Conservation (phyloP, 2,888 invertebrate species). For the Stegana nigrithorax region DNA sequence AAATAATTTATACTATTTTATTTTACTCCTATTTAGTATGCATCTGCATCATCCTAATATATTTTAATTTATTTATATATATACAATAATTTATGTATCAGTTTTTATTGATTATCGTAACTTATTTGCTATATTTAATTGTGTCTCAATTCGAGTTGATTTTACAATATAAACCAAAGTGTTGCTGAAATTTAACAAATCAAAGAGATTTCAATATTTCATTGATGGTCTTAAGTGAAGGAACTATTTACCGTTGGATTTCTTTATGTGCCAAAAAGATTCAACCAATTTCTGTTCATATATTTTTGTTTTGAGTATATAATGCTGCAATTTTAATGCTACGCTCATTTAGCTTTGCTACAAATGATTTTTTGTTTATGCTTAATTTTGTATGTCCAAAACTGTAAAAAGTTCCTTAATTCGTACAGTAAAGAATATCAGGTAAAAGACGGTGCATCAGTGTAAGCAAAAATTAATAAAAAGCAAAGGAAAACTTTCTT, state of each 20-base stretch:
- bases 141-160: no score
- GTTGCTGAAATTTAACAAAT: slow-evolving; percentile 40
- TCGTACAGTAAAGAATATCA: background rate
- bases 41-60: no score
- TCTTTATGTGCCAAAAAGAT: slow-evolving; percentile 56
- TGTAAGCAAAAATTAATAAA: background rate
- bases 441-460: background rate
- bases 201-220: slow-evolving; percentile 25
- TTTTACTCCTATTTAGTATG: no score
- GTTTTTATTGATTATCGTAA: slow-evolving; percentile 19
- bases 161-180: slow-evolving; percentile 40
- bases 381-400: slow-evolving; percentile 54
- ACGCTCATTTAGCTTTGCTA: slow-evolving; percentile 15
- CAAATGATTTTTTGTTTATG: slow-evolving; percentile 20
- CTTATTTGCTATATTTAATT: no score
- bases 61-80: no score
- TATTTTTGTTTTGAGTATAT: slow-evolving; percentile 20
- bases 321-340: slow-evolving; percentile 7
- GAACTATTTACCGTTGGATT: slow-evolving; percentile 66
- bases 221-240: slow-evolving; percentile 53
- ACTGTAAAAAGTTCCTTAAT: slow-evolving; percentile 57
- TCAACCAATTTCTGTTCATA: slow-evolving; percentile 38
- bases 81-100: slow-evolving; percentile 17
- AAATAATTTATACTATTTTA: no score
- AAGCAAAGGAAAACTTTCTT: background rate